Evolutionary conservation across 2,888 invertebrate species (phyloP), one percentile per base, ranked within the genome.

Genomic region (Tachystola acroxantha): DNA sequence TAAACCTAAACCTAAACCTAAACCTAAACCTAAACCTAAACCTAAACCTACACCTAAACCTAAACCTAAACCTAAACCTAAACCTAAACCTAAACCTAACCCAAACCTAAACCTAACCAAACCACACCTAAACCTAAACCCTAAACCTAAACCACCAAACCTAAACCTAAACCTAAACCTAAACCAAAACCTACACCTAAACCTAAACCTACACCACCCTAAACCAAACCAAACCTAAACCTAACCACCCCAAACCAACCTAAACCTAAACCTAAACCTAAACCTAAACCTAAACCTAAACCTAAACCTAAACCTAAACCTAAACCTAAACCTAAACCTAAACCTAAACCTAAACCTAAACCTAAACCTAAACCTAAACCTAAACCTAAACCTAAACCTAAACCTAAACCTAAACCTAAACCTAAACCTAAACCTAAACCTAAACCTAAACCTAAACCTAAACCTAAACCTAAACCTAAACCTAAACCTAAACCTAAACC

Each of bases 161-260:
- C 22, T 22, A 7, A 9, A 22, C 22, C 22, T 7, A 9, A 9
- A 22, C 22, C 22, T 22, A 7, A 22, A 22, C 22, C 22, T 22
- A 22, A 22, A 42, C 44, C 37, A 22, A 43, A 47, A 45, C 47
- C 45, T 45, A 16, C 47, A 47, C 16, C 16, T 6, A 16, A 16
- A 40, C 40, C 40, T 36, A 40, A 38, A 34, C 38, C 30, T 4
- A 16, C 16, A 43, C 44, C 32, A 43, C 39, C 40, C 45, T 41
- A 46, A 46, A 37, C 37, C 36, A 40, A 16, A 3, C 42, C 45
- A 40, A 43, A 43, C 43, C 43, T 43, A 43, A 43, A 3, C 43
- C 40, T 34, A 43, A 40, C 43, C 40, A 37, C 40, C 40, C 43
- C 39, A 4, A 45, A 41, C 45, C 40, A 36, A 40, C 40, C 39